Base-by-base conservation (phyloP, 2,797 vertebrate species). In the Xiphorhynchus erythropygius region DNA sequence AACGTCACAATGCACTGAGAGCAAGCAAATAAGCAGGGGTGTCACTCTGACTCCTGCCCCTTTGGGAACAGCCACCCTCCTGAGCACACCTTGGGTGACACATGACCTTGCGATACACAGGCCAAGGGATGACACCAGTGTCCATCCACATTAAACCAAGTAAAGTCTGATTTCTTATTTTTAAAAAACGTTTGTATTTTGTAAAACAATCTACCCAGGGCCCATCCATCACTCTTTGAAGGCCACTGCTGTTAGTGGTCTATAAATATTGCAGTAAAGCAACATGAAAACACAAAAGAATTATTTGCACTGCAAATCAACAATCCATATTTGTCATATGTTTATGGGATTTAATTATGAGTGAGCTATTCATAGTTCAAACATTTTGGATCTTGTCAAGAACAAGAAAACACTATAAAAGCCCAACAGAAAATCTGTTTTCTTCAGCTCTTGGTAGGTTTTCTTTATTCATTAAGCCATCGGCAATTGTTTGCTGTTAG, bases 71-170 rank as follows among this genome's bases (percentile, higher is more conserved):
- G 9, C 35, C 42, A 9, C 64, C 47, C 5, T 18, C 60, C 56
- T 65, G 13, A 69, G 64, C 60, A 85, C n/a, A 28, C 35, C 47
- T 5, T 19, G 77, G 4, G 5, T 9, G 25, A 74, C 42, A 65
- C 1, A 1, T 9, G n/a, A 19, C 55, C 42, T 11, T 8, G 30
- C 1, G 4, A 22, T 3, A 81, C 0, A 27, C 5, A 4, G 32
- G 25, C 28, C n/a, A 42, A 63, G 56, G 2, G 12, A 62, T 24
- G 21, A n/a, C 30, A 89, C 16, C 49, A 47, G 6, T 3, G 32
- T 15, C 3, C 1, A 75, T 13, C 8, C 17, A 67, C 14, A 44
- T 2, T 41, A 49, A 19, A 76, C 49, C 11, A 64, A 64, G 12
- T 5, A 18, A 60, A 76, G 22, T 9, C 32, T 1, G 7, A 57